Percentiles rank a stretch among this genome's conserved stretches.
phyloP scores from a whole-genome alignment of 2,113 vertebrate genomes.

The Acinonyx jubatus region DNA sequence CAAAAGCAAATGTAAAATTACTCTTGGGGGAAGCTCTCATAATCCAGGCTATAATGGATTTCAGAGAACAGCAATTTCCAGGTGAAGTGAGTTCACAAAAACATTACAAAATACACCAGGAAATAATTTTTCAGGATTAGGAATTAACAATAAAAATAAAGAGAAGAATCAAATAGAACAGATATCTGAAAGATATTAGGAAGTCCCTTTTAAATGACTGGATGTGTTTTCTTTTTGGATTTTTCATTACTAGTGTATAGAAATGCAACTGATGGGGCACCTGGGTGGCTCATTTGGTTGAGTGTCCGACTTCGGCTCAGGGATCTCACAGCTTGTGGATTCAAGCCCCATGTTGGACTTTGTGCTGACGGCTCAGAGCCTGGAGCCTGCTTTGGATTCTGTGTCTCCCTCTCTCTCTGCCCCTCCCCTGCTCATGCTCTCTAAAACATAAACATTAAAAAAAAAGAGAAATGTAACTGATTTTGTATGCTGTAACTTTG shows the following conservation, averaged over 20 bases:
- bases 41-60: background rate
- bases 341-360: no score
- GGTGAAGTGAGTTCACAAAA: background rate
- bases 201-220: background rate
- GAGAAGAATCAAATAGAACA: background rate
- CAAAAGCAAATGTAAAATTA: background rate
- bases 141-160: background rate
- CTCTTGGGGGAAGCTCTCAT: background rate
- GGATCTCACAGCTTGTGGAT: no score
- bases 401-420: no score
- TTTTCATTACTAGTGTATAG: background rate
- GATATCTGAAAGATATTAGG: background rate
- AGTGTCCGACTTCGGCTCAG: no score
- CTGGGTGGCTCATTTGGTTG: no score
- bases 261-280: background rate
- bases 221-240: background rate
- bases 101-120: background rate
- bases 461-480: background rate
- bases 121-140: background rate
- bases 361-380: no score
- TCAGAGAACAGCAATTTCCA: background rate
- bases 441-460: no score
- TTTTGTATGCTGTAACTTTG: conserved; percentile 11
- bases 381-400: no score
- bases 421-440: no score